These are phyloP conservation scores for Actias luna DNA, from an alignment of 2,888 invertebrate species.

Conservation along the genomic window DNA sequence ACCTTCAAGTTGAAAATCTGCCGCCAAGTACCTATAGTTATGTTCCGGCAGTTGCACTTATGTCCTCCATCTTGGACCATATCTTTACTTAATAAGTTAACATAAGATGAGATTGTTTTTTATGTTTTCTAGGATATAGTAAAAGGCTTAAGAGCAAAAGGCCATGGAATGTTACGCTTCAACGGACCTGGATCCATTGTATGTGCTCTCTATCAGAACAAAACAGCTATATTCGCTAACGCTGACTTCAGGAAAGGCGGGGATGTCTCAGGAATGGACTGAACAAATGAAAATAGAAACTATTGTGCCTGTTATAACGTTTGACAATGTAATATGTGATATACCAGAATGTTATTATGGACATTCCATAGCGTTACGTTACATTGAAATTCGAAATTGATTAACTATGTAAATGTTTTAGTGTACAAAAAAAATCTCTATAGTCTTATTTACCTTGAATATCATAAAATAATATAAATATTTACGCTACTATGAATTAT, in stretches of 20 bases:
- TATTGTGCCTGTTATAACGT: constrained; percentile 16
- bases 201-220: constrained; percentile 84
- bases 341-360: not conserved
- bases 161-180: constrained; percentile 85
- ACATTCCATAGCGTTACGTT: not conserved
- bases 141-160: constrained; percentile 83
- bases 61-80: no score
- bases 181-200: constrained; percentile 86
- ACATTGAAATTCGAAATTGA: no score
- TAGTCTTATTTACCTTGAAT: no score
- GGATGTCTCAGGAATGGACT: constrained; percentile 86
- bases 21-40: no score
- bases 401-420: no score
- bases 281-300: constrained; percentile 22
- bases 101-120: no score
- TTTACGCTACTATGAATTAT: no score
- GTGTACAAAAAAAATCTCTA: no score
- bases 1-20: no score
- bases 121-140: constrained; percentile 79
- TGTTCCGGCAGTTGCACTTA: no score
- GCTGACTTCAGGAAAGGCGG: constrained; percentile 92
- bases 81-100: no score
- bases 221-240: constrained; percentile 86
- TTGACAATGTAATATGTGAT: constrained; percentile 23
- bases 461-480: no score